Evolutionary conservation across 2,888 invertebrate species (phyloP).

Genomic region (Agrotis puta): DNA sequence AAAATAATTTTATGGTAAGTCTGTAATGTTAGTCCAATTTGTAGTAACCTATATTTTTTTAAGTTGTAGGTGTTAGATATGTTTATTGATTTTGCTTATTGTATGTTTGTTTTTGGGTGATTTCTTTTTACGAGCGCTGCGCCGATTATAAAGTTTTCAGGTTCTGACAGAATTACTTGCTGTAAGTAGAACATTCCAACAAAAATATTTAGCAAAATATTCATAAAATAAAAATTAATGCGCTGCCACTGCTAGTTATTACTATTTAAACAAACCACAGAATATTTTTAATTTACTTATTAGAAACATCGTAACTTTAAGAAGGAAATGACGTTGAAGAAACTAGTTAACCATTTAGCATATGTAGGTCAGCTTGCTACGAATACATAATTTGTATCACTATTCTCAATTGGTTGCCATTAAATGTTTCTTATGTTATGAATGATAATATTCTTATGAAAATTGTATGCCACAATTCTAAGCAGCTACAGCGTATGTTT

Average conservation of each 20-base stretch:
- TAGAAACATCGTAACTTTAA: constrained; percentile 1
- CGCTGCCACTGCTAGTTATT: constrained; percentile 7
- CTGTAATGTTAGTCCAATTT: constrained; percentile 5
- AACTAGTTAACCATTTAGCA: constrained; percentile 13
- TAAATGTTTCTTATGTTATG: constrained; percentile 20
- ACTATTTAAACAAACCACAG: background rate
- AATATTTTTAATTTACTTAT: constrained; percentile 2
- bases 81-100: constrained; percentile 38
- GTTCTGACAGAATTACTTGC: constrained; percentile 11
- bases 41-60: constrained; percentile 10
- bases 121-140: constrained; percentile 26
- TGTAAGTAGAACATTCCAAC: background rate
- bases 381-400: constrained; percentile 36
- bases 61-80: background rate
- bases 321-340: background rate
- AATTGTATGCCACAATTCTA: constrained; percentile 14
- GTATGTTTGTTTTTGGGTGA: constrained; percentile 42
- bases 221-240: constrained; percentile 10
- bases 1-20: constrained; percentile 27
- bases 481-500: background rate
- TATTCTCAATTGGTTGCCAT: constrained; percentile 29
- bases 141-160: constrained; percentile 9
- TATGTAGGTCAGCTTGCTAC: constrained; percentile 33
- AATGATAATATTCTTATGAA: constrained; percentile 25
- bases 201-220: background rate